Base-by-base conservation (phyloP, 2,888 invertebrate genomes). In the Prenolepis imparis region DNA sequence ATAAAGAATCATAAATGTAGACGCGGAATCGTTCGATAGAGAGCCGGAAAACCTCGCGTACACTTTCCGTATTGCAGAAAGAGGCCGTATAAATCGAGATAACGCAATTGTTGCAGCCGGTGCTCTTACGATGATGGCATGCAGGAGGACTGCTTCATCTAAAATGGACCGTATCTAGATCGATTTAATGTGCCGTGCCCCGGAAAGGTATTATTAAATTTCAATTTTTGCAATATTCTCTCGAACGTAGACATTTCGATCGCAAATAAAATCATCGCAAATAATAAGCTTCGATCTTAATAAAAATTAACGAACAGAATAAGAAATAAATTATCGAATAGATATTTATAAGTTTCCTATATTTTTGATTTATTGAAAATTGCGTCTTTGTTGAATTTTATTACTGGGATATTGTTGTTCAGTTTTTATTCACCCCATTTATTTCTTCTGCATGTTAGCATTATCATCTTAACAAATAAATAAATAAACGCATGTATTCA, bases 71-170 rank as follows among this genome's bases (percentile, higher is more conserved):
- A 78, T 44, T 18, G 57, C 44, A 18, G 24, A 5, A 11, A n/a
- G 44, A 18, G 21, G 1, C 12, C 12, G 32, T 32, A 44, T 48
- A 32, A 41, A 44, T 70, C 59, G 24, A 80, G 39, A 59, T 80
- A 80, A 70, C n/a, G 70, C 59, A 80, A 68, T 80, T 80, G 44
- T 59, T 44, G 57, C 57, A 61, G 36, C 44, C 70, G 8, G 32
- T 57, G 68, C 44, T 78, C 59, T 68, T 44, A 59, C 59, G 12
- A 9, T 18, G 59, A 78, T 59, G 18, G 36, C 44, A 24, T 57
- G 59, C 6, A 28, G 68, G n/a, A 36, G 32, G 32, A 59, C 44
- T 11, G 44, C 48, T 80, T 80, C 59, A 52, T 70, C 68, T 80
- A 80, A 80, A 70, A 80, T 59, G 18, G 24, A 44, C 36, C 59